Percentiles rank a stretch among this genome's conserved stretches.
phyloP scores from a whole-genome alignment of 2,888 invertebrate genomes.

The Vanessa cardui region DNA sequence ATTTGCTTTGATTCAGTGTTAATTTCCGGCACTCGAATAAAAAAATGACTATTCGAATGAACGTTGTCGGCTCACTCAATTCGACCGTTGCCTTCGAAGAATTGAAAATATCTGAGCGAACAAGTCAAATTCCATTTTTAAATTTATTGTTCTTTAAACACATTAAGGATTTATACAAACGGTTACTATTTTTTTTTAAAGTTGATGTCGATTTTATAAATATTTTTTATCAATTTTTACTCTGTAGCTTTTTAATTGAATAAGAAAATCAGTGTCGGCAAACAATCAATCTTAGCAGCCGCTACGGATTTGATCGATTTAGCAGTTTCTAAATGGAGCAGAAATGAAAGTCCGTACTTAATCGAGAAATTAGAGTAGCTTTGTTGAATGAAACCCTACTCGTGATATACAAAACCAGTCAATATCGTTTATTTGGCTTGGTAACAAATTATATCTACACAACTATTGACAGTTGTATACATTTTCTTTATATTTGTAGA shows the following conservation, averaged over 20 bases:
- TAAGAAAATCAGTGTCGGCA: constrained; percentile 5
- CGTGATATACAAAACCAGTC: background rate
- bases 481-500: too few species aligned
- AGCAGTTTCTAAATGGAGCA: constrained; percentile 33
- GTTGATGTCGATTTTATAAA: too few species aligned
- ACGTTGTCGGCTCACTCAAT: constrained; percentile 1
- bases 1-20: constrained; percentile 56
- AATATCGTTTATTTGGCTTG: background rate
- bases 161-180: too few species aligned
- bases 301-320: constrained; percentile 33
- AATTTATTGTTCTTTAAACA: too few species aligned
- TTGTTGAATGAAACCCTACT: constrained; percentile 10
- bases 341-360: constrained; percentile 34
- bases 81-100: background rate
- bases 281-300: constrained; percentile 27
- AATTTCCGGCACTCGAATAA: constrained; percentile 62
- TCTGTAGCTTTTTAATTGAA: background rate
- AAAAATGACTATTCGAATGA: constrained; percentile 57
- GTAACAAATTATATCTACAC: background rate
- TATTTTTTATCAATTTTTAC: too few species aligned
- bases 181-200: too few species aligned
- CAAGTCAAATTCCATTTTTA: too few species aligned
- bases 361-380: constrained; percentile 17
- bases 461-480: too few species aligned
- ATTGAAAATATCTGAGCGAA: too few species aligned